Conservation (phyloP, 2,113 vertebrate species). For the Embiotoca jacksoni region DNA sequence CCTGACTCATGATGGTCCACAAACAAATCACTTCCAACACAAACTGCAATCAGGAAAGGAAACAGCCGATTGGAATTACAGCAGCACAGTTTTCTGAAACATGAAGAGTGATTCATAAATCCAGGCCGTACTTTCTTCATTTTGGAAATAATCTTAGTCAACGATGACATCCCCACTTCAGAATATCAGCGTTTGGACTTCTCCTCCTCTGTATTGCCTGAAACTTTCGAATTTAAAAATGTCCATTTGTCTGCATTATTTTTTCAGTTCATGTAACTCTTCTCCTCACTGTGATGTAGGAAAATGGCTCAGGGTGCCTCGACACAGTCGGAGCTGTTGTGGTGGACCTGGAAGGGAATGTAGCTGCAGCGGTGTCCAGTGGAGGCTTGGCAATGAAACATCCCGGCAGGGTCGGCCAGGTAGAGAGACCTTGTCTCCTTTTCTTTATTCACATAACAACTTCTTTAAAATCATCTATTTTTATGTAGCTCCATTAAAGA, state of each 20-base stretch:
- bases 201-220: background rate
- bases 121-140: constrained; percentile 18
- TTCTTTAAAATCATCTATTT: background rate
- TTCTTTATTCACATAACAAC: background rate
- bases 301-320: constrained; percentile 92
- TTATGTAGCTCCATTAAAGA: background rate
- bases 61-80: constrained; percentile 55
- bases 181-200: constrained; percentile 5
- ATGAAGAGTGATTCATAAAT: constrained; percentile 43
- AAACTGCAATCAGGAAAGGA: constrained; percentile 73
- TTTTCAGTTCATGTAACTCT: constrained; percentile 20
- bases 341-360: constrained; percentile 96
- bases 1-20: constrained; percentile 43
- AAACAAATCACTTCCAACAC: constrained; percentile 63
- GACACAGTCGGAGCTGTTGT: constrained; percentile 98
- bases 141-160: constrained; percentile 27
- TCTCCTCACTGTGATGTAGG: constrained; percentile 77
- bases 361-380: constrained; percentile 98
- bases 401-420: constrained; percentile 97
- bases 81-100: constrained; percentile 47
- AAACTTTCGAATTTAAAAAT: constrained; percentile 8
- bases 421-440: constrained; percentile 49
- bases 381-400: constrained; percentile 98
- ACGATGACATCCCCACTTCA: constrained; percentile 10
- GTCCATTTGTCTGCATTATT: background rate